Base-by-base conservation (phyloP, 2,113 vertebrate genomes). In the Sapajus apella region DNA sequence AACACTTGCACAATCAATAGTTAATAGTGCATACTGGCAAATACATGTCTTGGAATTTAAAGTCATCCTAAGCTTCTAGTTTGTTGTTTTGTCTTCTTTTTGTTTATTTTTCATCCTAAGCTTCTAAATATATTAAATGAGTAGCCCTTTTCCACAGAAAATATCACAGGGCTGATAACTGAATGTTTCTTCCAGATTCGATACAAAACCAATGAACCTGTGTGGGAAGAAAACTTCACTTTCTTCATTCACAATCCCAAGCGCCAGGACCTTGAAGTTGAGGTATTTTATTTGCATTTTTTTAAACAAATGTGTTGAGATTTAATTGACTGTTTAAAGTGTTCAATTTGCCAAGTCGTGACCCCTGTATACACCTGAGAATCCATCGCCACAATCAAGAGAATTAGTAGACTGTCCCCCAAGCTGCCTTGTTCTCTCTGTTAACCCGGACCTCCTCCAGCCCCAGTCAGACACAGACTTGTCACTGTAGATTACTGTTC, bases 231-330 rank as follows among this genome's bases (percentile, higher is more conserved):
- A 91, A 97, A 99, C 25, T 99, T 99, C 94, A 99, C 99, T 86
- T 99, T 99, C 98, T 99, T 99, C 92, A 98, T 99, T 92, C 99
- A 99, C 98, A 99, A 99, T 97, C 99, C 99, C 77, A 99, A 98
- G 93, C 98, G 68, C 82, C 99, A 99, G 87, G 99, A 99, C n/a
- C 98, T 99, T 83, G 99, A 99, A 97, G 98, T 99, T 0, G 99
- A 99, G 99, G 99, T 99, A 99, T 47, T 89, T 92, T 88, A 0
- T 95, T 52, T 95, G 12, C 12, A 8, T 93, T 50, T 91, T 50
- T 92, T 52, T 70, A 80, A 35, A 18, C 3, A 21, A 17, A 32
- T 47, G 6, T 72, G 3, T 79, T 90, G 16, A 87, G 64, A 66
- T 75, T 30, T 18, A 47, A 79, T 43, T 79, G 30, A 12, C 61